Conservation (phyloP, 1,140 invertebrate species). For the Ectropis grisescens region DNA sequence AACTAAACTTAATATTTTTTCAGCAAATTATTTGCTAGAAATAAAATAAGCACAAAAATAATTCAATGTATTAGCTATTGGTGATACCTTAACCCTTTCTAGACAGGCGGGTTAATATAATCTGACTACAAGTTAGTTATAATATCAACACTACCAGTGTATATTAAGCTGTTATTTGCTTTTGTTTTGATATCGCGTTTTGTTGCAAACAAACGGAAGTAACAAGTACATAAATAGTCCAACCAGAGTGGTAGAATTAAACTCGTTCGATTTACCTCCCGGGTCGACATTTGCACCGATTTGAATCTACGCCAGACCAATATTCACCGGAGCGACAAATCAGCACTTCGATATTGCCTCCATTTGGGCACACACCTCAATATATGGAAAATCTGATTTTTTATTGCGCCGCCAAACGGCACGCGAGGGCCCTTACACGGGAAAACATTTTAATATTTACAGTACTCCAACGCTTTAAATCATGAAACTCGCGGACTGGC, state of each 20-base stretch:
- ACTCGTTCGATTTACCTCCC: slow-evolving; percentile 24
- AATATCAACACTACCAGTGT: too few species aligned
- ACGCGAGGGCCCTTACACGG: slow-evolving; percentile 8
- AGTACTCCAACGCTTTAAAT: slow-evolving; percentile 5
- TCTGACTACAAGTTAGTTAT: too few species aligned
- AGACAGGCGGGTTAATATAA: too few species aligned
- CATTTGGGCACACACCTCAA: slow-evolving; percentile 57
- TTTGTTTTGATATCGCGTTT: too few species aligned
- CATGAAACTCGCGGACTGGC: slow-evolving; percentile 4
- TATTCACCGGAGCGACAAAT: slow-evolving; percentile 64
- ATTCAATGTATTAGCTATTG: too few species aligned
- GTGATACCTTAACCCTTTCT: too few species aligned
- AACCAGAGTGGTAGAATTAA: slow-evolving; percentile 18
- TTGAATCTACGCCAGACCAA: slow-evolving; percentile 63
- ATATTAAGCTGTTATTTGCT: too few species aligned
- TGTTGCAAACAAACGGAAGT: too few species aligned
- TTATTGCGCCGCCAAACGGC: slow-evolving; percentile 34
- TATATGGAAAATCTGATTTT: slow-evolving; percentile 62
- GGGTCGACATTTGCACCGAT: slow-evolving; percentile 42
- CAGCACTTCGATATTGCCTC: slow-evolving; percentile 67
- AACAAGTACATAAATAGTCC: too few species aligned
- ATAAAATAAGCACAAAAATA: too few species aligned
- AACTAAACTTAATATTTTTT: too few species aligned
- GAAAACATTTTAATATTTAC: slow-evolving; percentile 13
- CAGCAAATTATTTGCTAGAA: too few species aligned